A percentile compares a stretch with the other conserved stretches of the same genome.
These are phyloP conservation scores for Aproaerema taeniolella DNA, from an alignment of 2,888 invertebrate species.

Conservation along the genomic window DNA sequence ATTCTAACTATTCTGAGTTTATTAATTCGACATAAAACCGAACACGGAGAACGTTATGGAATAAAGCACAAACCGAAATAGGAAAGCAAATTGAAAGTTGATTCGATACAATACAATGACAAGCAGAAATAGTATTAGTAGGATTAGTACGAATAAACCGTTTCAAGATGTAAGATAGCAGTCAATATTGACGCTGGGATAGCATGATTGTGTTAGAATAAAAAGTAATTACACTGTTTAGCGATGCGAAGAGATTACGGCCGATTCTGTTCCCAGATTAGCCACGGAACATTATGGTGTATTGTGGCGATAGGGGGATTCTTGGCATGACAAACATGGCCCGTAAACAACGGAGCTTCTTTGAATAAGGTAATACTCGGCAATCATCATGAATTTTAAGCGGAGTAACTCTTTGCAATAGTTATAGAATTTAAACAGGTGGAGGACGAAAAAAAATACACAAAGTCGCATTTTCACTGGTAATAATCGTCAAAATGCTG, in stretches of 20 bases:
- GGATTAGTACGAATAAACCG: constrained; percentile 25
- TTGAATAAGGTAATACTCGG: too few species aligned
- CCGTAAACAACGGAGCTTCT: too few species aligned
- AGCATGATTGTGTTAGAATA: constrained; percentile 23
- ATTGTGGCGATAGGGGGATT: constrained; percentile 12
- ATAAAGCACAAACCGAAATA: constrained; percentile 27
- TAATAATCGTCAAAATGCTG: too few species aligned
- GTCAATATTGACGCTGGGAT: constrained; percentile 24
- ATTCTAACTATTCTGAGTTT: constrained; percentile 5
- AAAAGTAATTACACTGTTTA: constrained; percentile 30
- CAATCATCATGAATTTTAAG: too few species aligned
- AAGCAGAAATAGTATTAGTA: constrained; percentile 26
- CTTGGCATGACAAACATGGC: too few species aligned
- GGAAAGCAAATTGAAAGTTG: constrained; percentile 41
- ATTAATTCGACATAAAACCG: constrained; percentile 23
- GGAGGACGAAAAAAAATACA: too few species aligned
- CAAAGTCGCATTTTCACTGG: too few species aligned
- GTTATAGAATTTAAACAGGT: too few species aligned
- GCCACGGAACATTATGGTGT: constrained; percentile 17
- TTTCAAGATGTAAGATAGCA: constrained; percentile 23
- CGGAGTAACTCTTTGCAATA: too few species aligned
- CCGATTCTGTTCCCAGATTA: constrained; percentile 18
- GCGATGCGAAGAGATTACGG: constrained; percentile 25
- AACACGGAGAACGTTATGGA: constrained; percentile 25
- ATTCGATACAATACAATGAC: constrained; percentile 28